Base-by-base conservation (phyloP, 2,888 invertebrate genomes). In the Saturnia japonica region DNA sequence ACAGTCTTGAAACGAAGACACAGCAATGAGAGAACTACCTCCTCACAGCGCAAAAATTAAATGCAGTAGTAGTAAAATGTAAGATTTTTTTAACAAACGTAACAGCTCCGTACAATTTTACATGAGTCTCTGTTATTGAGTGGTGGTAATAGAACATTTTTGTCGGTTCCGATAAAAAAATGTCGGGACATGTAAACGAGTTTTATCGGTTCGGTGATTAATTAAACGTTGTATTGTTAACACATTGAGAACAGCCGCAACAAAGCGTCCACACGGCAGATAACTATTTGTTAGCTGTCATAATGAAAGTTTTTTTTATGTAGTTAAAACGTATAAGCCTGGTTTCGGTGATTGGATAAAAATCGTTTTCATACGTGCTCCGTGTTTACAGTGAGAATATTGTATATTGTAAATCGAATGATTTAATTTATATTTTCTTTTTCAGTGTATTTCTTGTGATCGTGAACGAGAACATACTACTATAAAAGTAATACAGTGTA, bases 271-370 rank as follows among this genome's bases (percentile, higher is more conserved):
- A 76, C 78, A 76, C 78, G 80, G 64, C 77, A 76, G 76, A 68
- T 76, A 78, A 78, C 86, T 79, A 88, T 87, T 87, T 86, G 85
- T 87, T 82, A 81, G 73, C 78, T 82, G 85, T 82, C 84, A 81
- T 16, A 51, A 70, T 22, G 40, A 19, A 51, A 34, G 68, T 12
- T 28, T 28, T 60, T 47, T 67, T 67, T 19, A 54, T 40, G 40
- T n/a, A 40, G 64, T 40, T 60, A 64, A 64, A 34, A 40, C n/a
- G 40, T n/a, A 34, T 40, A 34, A 7, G n/a, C n/a, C 64, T 64
- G 40, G 40, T 64, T 40, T 64, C 19, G 34, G 64, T 40, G n/a
- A 64, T 40, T 40, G 40, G 40, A 64, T 34, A n/a, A 64, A 40
- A 64, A 64, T 64, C 9, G 64, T 40, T 40, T 64, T 40, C n/a